These are phyloP conservation scores for Diglossa brunneiventris DNA, from an alignment of 2,113 vertebrate genomes.

Conservation along the genomic window DNA sequence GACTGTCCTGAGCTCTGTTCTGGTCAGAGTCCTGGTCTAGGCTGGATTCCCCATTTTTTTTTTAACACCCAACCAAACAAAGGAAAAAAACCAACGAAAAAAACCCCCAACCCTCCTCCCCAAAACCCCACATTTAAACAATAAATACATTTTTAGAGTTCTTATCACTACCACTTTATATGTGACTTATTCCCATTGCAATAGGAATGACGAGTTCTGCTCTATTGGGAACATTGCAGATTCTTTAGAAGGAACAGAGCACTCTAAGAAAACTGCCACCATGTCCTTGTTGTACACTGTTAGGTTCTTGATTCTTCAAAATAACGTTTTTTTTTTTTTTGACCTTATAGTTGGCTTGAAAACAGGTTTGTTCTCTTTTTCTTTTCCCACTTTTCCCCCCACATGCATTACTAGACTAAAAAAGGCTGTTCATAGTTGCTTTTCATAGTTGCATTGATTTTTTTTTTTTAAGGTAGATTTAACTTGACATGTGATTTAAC, in stretches of 20 bases:
- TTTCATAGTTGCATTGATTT: neutral
- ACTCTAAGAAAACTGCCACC: neutral
- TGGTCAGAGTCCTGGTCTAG: neutral
- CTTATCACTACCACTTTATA: neutral
- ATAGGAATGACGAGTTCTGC: neutral
- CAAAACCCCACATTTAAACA: neutral
- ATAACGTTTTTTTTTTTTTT: neutral
- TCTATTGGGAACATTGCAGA: neutral
- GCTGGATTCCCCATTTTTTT: neutral
- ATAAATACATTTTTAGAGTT: neutral
- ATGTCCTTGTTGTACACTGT: neutral
- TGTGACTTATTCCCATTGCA: neutral
- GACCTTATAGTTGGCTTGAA: neutral
- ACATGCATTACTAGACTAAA: neutral
- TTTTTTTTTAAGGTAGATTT: neutral
- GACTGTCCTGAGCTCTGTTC: neutral
- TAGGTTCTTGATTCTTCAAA: neutral
- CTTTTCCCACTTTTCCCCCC: fast-evolving
- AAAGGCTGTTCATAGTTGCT: neutral
- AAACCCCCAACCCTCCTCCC: neutral
- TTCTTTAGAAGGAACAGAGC: neutral
- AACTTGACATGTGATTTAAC: neutral
- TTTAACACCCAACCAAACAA: neutral
- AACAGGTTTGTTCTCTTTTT: neutral
- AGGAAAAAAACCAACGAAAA: neutral